Conservation (phyloP, 1,140 invertebrate species). For the Drosophila littoralis region DNA sequence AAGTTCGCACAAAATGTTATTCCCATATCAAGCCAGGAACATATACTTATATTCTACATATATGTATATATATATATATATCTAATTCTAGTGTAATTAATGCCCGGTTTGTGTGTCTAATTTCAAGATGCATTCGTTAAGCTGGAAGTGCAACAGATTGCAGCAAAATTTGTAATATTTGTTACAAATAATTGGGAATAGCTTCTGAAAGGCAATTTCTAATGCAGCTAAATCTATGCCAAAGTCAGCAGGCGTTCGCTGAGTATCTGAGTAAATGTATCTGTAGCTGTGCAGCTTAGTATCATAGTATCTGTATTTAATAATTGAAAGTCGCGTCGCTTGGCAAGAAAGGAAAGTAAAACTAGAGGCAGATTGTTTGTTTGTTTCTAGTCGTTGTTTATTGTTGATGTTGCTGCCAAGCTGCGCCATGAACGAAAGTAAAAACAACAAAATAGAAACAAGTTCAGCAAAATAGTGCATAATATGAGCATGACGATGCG, state of each 20-base stretch:
- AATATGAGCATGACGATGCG: constrained; percentile 45
- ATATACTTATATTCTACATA: not conserved
- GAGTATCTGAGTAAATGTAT: not conserved
- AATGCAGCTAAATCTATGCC: not conserved
- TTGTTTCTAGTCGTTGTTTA: constrained; percentile 32
- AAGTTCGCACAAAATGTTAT: not conserved
- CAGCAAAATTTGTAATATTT: constrained; percentile 33
- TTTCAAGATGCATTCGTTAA: constrained; percentile 48
- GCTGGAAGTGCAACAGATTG: constrained; percentile 37
- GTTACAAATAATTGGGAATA: constrained; percentile 34
- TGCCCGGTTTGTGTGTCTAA: constrained; percentile 43
- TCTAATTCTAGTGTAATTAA: constrained; percentile 49
- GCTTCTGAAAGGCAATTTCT: constrained; percentile 18
- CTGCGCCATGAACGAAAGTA: constrained; percentile 68
- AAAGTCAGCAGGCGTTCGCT: not conserved
- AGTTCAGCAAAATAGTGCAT: constrained; percentile 59
- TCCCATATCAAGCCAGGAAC: not conserved
- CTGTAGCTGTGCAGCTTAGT: constrained; percentile 5
- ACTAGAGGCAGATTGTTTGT: constrained; percentile 56
- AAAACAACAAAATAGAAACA: constrained; percentile 70
- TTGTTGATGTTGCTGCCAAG: constrained; percentile 26
- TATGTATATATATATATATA: not conserved
- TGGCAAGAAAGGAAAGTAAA: constrained; percentile 75
- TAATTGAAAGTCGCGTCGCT: constrained; percentile 69
- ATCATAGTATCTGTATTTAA: constrained; percentile 53